Conservation (phyloP, 2,797 vertebrate genomes). For the Mastacembelus armatus region DNA sequence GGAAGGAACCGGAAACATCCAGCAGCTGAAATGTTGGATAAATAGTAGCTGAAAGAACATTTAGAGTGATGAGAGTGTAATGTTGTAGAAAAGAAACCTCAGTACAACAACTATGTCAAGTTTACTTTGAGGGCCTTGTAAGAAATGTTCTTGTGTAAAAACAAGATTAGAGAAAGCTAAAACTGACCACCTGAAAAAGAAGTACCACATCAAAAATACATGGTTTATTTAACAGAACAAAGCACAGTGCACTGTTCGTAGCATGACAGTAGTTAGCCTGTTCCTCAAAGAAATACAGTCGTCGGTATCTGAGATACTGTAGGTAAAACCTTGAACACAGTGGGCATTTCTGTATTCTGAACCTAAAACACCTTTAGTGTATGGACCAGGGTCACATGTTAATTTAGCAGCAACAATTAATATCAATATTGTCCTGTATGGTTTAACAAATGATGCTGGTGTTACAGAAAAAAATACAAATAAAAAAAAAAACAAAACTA, state of each 20-base stretch:
- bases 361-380: neutral
- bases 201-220: constrained; percentile 53
- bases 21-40: constrained; percentile 58
- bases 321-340: constrained; percentile 18
- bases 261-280: constrained; percentile 30
- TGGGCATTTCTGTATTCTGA: constrained; percentile 2
- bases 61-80: constrained; percentile 46
- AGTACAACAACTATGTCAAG: constrained; percentile 36
- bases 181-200: constrained; percentile 52
- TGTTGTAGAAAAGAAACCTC: constrained; percentile 53
- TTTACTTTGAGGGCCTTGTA: constrained; percentile 34
- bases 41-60: constrained; percentile 58
- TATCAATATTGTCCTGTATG: constrained; percentile 6
- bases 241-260: constrained; percentile 19
- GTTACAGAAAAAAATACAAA: constrained; percentile 12
- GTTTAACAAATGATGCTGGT: constrained; percentile 25
- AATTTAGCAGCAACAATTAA: constrained; percentile 21
- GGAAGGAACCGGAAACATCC: constrained; percentile 51
- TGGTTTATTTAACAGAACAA: constrained; percentile 59
- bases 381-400: no score
- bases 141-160: constrained; percentile 50
- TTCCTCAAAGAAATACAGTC: constrained; percentile 38
- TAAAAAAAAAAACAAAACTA: no score
- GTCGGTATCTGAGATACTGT: constrained; percentile 24
- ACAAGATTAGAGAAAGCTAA: constrained; percentile 57